Evolutionary conservation across 2,113 vertebrate genomes (phyloP), one percentile per base, ranked within the genome.

Genomic region (Psilopsiagon aurifrons): DNA sequence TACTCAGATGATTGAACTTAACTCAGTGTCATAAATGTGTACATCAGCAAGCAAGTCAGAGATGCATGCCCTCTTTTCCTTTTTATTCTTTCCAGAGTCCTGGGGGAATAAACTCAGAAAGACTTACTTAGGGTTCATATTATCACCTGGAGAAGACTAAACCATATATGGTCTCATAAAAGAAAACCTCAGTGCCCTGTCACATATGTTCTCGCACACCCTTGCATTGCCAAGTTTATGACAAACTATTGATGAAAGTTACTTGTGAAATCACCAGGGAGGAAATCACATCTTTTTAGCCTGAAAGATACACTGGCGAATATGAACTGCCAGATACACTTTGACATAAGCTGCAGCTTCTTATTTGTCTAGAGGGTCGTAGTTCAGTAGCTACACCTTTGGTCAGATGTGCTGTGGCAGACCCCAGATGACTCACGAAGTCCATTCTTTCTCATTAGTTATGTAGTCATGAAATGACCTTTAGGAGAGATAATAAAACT

Each of bases 161-260:
- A 95, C 46, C 52, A 51, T 59, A n/a, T 37, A 59, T 57, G 74
- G 28, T 54, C n/a, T 86, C 73, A 54, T 85, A 88, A 94, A 94
- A 76, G 59, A 57, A 90, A 88, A 67, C 24, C 64, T 57, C 73
- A 31, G 27, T 59, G 13, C 47, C 54, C 44, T 64, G 27, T 49
- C 49, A 83, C 54, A 35, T 41, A 47, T 59, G 28, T 57, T 80
- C 25, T 80, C 79, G 35, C 60, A 86, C 83, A 83, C 51, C 75
- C 52, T 92, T 81, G 63, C 69, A 52, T 46, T 14, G 17, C 24
- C 23, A 76, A 55, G 91, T 92, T 95, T 92, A 93, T 62, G 92
- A 79, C 57, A 78, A 94, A 83, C 78, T 92, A 27, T 81, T 76
- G 79, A 94, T 88, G 74, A 71, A 94, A 94, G 88, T 84, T 83